Conservation (phyloP, 2,888 invertebrate genomes). For the Stenodema calcarata region DNA sequence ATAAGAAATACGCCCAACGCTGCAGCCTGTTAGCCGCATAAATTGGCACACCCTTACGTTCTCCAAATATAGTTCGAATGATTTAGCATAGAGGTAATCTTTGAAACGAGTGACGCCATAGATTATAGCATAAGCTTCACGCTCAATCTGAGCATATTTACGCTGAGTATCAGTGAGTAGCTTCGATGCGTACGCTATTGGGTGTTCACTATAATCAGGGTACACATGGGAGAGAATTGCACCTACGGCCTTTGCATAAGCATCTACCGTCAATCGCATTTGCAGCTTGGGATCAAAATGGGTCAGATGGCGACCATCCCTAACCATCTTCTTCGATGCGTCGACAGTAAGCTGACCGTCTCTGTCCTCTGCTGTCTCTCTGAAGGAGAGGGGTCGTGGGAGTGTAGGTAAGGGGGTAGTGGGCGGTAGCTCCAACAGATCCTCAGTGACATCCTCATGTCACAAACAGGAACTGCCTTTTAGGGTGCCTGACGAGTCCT, state of each 20-base stretch:
- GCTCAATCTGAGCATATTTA: neutral
- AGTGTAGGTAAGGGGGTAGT: too few species aligned
- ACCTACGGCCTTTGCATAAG: neutral
- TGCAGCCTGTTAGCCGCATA: neutral
- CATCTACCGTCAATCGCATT: neutral
- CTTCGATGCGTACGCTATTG: neutral
- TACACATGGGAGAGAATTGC: neutral
- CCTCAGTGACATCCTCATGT: too few species aligned
- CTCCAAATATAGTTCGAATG: neutral
- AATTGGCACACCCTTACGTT: neutral
- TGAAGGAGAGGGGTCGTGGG: too few species aligned
- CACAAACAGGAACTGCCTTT: too few species aligned
- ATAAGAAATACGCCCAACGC: neutral
- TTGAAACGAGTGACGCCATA: neutral
- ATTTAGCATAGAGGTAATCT: neutral
- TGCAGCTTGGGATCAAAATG: neutral
- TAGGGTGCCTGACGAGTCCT: too few species aligned
- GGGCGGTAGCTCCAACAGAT: too few species aligned
- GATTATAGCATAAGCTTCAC: neutral
- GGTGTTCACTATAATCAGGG: neutral
- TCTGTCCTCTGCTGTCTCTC: too few species aligned
- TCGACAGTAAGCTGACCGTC: too few species aligned
- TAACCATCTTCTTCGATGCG: too few species aligned
- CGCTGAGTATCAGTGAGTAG: neutral
- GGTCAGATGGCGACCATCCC: too few species aligned